phyloP scores from a whole-genome alignment of 2,888 invertebrate species.

The Rambutsinella grinnellia region DNA sequence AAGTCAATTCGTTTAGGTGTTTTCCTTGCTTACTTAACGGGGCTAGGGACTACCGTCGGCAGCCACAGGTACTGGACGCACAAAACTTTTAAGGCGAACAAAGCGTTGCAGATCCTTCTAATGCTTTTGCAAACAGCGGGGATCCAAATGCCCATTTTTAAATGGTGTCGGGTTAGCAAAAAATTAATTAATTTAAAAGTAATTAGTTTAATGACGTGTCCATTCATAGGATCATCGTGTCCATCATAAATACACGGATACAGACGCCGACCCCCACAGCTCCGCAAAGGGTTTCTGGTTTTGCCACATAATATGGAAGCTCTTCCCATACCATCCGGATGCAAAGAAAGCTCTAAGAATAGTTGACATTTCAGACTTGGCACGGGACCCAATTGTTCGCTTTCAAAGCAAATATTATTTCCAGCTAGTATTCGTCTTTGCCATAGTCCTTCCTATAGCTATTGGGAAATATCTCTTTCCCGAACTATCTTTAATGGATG shows the following conservation, averaged over 20 bases:
- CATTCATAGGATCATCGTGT: no score
- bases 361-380: slow-evolving; percentile 86
- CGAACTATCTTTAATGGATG: no score
- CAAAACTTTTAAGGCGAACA: slow-evolving; percentile 1
- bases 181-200: no score
- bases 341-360: slow-evolving; percentile 87
- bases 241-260: slow-evolving; percentile 81
- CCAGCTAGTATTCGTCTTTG: no score
- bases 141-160: neutral
- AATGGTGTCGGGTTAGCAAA: no score
- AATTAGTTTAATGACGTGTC: no score
- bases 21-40: neutral
- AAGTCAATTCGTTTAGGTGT: no score
- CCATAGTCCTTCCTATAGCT: no score
- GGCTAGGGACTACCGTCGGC: slow-evolving; percentile 6
- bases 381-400: slow-evolving; percentile 81
- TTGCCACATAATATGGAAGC: slow-evolving; percentile 94
- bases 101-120: neutral
- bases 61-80: neutral
- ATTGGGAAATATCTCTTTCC: no score
- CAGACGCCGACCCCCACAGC: slow-evolving; percentile 95
- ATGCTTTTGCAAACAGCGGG: neutral
- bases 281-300: slow-evolving; percentile 99
- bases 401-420: slow-evolving; percentile 14
- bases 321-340: slow-evolving; percentile 91